Percentiles rank a stretch among this genome's conserved stretches.
Evolutionary conservation across 2,113 vertebrate genomes (phyloP).

Genomic region (Pelvicachromis taeniatus): DNA sequence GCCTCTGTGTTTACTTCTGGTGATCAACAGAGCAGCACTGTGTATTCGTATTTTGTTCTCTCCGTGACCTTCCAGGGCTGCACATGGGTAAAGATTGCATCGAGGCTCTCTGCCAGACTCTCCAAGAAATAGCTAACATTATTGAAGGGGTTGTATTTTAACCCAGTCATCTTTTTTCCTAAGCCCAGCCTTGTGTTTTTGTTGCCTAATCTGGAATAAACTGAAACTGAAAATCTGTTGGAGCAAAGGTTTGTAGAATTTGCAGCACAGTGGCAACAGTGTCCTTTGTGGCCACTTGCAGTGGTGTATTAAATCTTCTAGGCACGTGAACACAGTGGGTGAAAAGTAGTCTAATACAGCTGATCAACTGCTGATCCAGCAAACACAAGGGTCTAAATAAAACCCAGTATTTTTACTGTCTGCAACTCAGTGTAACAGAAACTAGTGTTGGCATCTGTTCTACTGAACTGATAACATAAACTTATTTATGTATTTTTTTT

Average conservation of each 20-base stretch:
- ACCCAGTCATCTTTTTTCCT: neutral
- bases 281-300: neutral
- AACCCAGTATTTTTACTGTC: neutral
- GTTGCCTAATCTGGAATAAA: neutral
- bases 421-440: neutral
- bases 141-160: neutral
- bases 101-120: neutral
- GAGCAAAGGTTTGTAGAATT: neutral
- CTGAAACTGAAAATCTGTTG: neutral
- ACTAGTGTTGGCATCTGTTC: neutral
- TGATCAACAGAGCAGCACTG: slow-evolving; percentile 37
- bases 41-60: slow-evolving; percentile 44
- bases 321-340: neutral
- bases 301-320: neutral
- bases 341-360: neutral
- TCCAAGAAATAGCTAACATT: neutral
- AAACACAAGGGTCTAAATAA: neutral
- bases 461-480: neutral
- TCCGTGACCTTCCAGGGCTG: slow-evolving; percentile 46
- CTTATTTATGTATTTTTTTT: neutral
- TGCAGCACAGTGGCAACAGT: neutral
- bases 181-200: neutral
- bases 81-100: neutral
- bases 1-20: slow-evolving; percentile 48
- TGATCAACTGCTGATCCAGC: neutral